Conservation (phyloP, 2,113 vertebrate species). For the Anoplopoma fimbria region DNA sequence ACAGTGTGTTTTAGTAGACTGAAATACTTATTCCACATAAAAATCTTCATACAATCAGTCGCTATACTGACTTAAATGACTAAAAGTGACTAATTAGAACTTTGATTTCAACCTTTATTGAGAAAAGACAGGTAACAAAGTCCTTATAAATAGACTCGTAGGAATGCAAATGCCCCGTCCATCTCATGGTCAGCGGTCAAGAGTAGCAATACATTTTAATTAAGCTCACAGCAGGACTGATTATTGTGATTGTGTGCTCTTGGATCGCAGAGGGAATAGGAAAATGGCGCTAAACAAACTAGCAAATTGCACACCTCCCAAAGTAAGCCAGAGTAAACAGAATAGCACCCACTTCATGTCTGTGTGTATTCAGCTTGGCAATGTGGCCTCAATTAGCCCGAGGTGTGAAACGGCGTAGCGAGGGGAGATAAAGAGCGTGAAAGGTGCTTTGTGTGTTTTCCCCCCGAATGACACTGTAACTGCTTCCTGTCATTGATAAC, state of each 20-base stretch:
- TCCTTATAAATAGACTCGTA: too few species aligned
- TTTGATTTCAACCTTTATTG: neutral
- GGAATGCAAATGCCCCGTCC: neutral
- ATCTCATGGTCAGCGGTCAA: constrained; percentile 37
- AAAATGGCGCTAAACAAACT: constrained; percentile 78
- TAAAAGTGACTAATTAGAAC: neutral
- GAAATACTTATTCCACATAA: neutral
- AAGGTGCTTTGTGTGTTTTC: constrained; percentile 48
- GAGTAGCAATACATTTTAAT: constrained; percentile 62
- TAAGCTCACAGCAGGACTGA: constrained; percentile 67
- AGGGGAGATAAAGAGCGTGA: constrained; percentile 66
- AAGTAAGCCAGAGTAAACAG: constrained; percentile 79
- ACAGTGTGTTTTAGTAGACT: too few species aligned
- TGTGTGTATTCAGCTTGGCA: constrained; percentile 77
- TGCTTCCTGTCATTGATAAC: too few species aligned
- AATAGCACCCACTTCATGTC: constrained; percentile 64
- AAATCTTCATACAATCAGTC: neutral
- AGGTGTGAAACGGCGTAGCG: constrained; percentile 70
- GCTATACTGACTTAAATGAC: neutral
- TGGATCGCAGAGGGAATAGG: constrained; percentile 64
- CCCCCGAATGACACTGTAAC: neutral
- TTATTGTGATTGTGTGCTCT: constrained; percentile 73
- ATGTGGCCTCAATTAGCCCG: constrained; percentile 71
- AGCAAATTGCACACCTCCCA: constrained; percentile 75
- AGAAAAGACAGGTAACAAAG: neutral